Evolutionary conservation across 1,140 invertebrate genomes (phyloP).

Genomic region (Aphelinus certus): DNA sequence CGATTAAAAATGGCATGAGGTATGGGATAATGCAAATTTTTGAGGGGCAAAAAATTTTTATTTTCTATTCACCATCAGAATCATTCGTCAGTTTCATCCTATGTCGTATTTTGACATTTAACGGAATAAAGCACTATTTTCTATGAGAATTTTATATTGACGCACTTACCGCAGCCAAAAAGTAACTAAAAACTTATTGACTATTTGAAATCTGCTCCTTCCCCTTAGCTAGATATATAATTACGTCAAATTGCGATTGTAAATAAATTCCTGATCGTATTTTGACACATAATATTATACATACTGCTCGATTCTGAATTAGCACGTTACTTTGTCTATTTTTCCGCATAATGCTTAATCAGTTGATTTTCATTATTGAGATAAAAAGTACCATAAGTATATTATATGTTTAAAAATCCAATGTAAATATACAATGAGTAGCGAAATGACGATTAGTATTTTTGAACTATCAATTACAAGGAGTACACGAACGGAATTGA

Average conservation of each 20-base stretch:
- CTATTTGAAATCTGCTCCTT: too few relatives aligned
- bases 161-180: too few relatives aligned
- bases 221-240: too few relatives aligned
- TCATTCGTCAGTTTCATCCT: too few relatives aligned
- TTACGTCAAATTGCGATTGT: too few relatives aligned
- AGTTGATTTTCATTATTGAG: not conserved
- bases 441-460: constrained; percentile 31
- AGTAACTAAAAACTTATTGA: too few relatives aligned
- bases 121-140: too few relatives aligned
- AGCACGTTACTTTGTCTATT: constrained; percentile 25
- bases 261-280: too few relatives aligned
- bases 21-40: not conserved
- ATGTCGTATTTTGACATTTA: too few relatives aligned
- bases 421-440: constrained; percentile 33
- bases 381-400: constrained; percentile 3
- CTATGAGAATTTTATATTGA: too few relatives aligned
- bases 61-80: too few relatives aligned
- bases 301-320: constrained; percentile 34
- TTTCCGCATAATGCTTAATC: constrained; percentile 27
- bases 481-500: not conserved
- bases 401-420: constrained; percentile 2
- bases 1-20: not conserved
- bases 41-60: too few relatives aligned
- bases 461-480: not conserved
- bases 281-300: not conserved